These are phyloP conservation scores for Ormyrus pomaceus DNA, from an alignment of 2,888 invertebrate genomes.

Conservation along the genomic window DNA sequence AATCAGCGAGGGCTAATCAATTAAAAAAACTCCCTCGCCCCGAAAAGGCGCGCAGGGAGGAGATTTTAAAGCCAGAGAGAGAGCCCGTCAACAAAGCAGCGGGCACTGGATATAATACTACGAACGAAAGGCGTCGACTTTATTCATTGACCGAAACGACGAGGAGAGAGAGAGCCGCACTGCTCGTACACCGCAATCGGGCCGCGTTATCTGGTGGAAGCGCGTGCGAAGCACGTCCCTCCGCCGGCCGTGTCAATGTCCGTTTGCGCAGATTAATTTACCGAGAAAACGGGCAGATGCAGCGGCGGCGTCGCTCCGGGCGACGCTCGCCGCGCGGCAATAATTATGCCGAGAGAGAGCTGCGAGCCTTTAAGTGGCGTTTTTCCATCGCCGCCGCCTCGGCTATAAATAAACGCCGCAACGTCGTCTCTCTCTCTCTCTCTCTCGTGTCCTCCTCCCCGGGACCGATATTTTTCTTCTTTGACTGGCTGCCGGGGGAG, in stretches of 20 bases:
- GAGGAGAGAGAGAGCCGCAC: background rate
- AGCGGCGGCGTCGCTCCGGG: background rate
- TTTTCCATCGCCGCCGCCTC: background rate
- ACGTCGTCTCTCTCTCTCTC: constrained; percentile 7
- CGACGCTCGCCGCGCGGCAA: constrained; percentile 11
- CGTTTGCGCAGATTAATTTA: constrained; percentile 55
- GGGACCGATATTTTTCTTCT: too few species aligned
- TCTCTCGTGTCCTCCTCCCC: background rate
- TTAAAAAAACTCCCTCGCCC: too few species aligned
- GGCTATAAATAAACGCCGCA: constrained; percentile 48
- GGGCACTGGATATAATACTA: background rate
- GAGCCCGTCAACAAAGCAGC: background rate
- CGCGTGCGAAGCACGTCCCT: background rate
- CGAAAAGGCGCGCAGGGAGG: background rate
- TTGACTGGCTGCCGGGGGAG: too few species aligned
- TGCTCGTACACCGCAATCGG: background rate
- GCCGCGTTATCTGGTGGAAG: background rate
- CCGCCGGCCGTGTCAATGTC: constrained; percentile 48
- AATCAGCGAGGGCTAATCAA: too few species aligned
- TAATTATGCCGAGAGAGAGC: constrained; percentile 36
- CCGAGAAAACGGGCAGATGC: constrained; percentile 49
- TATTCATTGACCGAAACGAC: too few species aligned
- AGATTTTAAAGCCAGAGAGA: background rate
- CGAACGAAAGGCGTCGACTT: too few species aligned
- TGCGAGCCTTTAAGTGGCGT: constrained; percentile 22